A percentile compares a stretch with the other conserved stretches of the same genome.
These are phyloP conservation scores for Tricholaema leucomelas DNA, from an alignment of 2,113 vertebrate species.

Conservation along the genomic window DNA sequence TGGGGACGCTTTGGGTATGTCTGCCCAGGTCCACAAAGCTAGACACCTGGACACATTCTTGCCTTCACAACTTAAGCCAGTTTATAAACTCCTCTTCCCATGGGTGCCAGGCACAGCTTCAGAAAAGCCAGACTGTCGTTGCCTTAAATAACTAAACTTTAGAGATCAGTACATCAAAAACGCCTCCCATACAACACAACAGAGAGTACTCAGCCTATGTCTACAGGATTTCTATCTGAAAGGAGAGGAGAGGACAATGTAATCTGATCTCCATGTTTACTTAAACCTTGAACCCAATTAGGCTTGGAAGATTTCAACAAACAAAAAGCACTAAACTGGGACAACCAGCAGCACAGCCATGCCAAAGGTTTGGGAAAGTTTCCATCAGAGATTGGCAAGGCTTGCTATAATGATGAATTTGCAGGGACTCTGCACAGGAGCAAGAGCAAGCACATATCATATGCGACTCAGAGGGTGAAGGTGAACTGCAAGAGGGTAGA, in stretches of 20 bases:
- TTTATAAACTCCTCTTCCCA: neutral
- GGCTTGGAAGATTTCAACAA: neutral
- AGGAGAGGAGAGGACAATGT: neutral
- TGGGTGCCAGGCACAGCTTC: neutral
- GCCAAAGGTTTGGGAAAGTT: neutral
- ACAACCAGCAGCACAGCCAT: fast-evolving
- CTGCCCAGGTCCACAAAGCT: fast-evolving
- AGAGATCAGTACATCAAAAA: neutral
- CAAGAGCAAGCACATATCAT: fast-evolving
- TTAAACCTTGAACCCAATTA: neutral
- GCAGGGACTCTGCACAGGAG: neutral
- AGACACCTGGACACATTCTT: neutral
- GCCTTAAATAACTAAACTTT: neutral
- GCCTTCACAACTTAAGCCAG: neutral
- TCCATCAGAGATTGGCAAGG: neutral
- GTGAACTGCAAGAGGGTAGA: fast-evolving
- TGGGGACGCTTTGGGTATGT: neutral
- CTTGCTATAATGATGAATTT: neutral
- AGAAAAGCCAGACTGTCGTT: neutral
- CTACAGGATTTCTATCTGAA: neutral
- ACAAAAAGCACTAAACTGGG: fast-evolving
- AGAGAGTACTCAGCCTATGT: neutral
- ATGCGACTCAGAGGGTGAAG: no score
- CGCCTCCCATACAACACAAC: fast-evolving
- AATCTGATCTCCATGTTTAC: neutral